A percentile compares a stretch with the other conserved stretches of the same genome.
phyloP scores from a whole-genome alignment of 2,113 vertebrate genomes.

The Tringa solitaria region DNA sequence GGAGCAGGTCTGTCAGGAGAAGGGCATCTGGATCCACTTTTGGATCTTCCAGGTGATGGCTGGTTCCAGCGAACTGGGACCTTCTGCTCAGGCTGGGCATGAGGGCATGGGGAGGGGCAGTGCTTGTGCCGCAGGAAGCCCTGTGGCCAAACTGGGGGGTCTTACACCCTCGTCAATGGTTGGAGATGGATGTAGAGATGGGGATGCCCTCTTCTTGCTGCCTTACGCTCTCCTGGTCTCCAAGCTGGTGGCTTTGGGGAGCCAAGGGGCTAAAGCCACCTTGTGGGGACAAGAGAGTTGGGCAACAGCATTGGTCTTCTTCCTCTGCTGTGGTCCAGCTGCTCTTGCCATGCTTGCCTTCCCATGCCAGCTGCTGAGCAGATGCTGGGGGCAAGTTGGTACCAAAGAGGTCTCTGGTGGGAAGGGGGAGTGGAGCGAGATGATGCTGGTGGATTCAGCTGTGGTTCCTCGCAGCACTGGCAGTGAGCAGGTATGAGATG shows the following conservation, averaged over 20 bases:
- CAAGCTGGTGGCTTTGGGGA: not conserved
- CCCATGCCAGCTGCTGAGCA: rapidly evolving
- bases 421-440: not conserved
- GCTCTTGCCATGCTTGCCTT: not conserved
- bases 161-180: not conserved
- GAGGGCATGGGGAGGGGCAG: not conserved
- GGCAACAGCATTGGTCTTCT: not conserved
- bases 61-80: rapidly evolving
- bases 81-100: not conserved
- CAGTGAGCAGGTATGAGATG: rapidly evolving
- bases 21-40: not conserved
- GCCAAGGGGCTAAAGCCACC: not conserved
- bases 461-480: not conserved
- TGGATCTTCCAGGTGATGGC: not conserved
- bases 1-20: not conserved
- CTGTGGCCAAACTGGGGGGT: not conserved
- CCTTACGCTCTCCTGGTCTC: not conserved
- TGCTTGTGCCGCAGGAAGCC: not conserved
- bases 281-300: not conserved
- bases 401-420: not conserved
- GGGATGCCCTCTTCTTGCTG: not conserved
- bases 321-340: not conserved
- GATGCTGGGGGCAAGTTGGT: not conserved
- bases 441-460: not conserved
- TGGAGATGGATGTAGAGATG: not conserved